These are phyloP conservation scores for Acronicta aceris DNA, from an alignment of 2,888 invertebrate species.

Conservation along the genomic window DNA sequence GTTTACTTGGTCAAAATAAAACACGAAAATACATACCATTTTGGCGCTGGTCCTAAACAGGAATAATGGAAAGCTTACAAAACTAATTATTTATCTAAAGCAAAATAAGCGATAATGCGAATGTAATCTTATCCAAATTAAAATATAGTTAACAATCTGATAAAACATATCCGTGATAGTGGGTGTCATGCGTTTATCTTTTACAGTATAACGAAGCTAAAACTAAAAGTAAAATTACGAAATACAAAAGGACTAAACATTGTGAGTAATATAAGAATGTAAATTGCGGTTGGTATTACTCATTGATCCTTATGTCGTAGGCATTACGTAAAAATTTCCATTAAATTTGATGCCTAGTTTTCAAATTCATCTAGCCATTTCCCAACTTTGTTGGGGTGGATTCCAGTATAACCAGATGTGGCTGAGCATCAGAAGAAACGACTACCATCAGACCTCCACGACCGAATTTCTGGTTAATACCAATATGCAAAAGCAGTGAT, in stretches of 20 bases:
- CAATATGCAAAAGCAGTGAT: no score
- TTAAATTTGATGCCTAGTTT: no score
- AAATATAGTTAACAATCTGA: slow-evolving; percentile 52
- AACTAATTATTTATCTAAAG: slow-evolving; percentile 56
- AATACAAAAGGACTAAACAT: background rate
- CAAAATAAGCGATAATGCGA: slow-evolving; percentile 53
- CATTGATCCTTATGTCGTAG: no score
- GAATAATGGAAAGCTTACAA: slow-evolving; percentile 50
- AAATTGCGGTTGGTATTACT: background rate
- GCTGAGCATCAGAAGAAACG: no score
- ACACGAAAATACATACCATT: slow-evolving; percentile 73
- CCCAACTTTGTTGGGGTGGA: no score
- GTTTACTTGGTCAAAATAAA: background rate
- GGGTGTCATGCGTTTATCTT: background rate
- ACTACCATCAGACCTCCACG: no score
- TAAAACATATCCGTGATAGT: slow-evolving; percentile 42
- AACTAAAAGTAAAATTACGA: background rate
- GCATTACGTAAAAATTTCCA: no score
- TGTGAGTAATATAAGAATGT: no score
- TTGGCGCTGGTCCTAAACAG: slow-evolving; percentile 66
- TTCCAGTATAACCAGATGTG: no score
- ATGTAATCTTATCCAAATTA: slow-evolving; percentile 73
- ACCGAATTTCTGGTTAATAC: no score
- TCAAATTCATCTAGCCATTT: no score
- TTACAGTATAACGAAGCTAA: background rate